Base-by-base conservation (phyloP, 2,888 invertebrate genomes). In the Fissipunctia ypsillon region DNA sequence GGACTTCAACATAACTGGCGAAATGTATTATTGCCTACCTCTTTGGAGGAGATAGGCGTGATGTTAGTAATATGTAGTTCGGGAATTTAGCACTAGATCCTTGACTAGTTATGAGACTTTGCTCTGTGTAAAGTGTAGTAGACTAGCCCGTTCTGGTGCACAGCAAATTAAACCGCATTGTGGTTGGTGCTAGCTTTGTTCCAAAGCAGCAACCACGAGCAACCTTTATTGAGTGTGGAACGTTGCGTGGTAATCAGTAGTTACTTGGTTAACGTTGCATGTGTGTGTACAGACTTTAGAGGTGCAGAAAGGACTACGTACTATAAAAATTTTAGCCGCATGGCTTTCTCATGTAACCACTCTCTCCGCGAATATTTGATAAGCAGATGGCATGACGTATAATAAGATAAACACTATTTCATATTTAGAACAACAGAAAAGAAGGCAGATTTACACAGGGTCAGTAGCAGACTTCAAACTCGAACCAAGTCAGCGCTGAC, bases 111-210 rank as follows among this genome's bases (percentile, higher is more conserved):
- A 22, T 22, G 22, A 48, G 28, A n/a, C 0, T 22, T 3, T 22
- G n/a, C n/a, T 2, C 0, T 41, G 25, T 41, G 35, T 41, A 7
- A 10, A 28, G 56, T 65, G 25, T 43, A 6, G n/a, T 31, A 31
- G 12, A 64, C 12, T 31, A 25, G 6, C 56, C 22, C 19, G 45
- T 35, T 66, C 56, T 56, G 48, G 54, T 72, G 52, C 41, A 67
- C 57, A 52, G 61, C 16, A 73, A 61, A 81, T 81, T 77, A 81
- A 73, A 76, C 84, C 80, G 3, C 84, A 54, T n/a, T 59, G 65
- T 28, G 69, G 78, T 76, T 10, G 16, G 22, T 22, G 54, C 28
- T 14, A 25, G 22, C 68, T 63, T 76, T 64, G 50, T 43, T 22
- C 22, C 19, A 48, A 48, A 77, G 41, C 56, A 43, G 10, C 3